Base-by-base conservation (phyloP, 1,140 invertebrate genomes). In the Portunus trituberculatus region DNA sequence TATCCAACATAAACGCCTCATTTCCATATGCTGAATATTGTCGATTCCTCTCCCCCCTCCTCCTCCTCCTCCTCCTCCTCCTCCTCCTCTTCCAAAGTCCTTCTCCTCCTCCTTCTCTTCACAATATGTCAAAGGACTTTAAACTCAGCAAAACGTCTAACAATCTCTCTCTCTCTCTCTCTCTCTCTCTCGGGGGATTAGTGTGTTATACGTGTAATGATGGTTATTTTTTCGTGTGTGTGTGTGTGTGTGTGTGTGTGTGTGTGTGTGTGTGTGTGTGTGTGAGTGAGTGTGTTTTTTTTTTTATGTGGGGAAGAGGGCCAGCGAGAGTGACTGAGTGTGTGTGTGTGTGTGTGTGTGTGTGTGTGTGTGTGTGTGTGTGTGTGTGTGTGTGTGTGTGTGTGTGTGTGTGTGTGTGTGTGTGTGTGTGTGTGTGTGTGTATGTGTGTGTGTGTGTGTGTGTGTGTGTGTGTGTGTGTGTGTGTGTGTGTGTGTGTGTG, bases 191-290 rank as follows among this genome's bases (percentile, higher is more conserved):
- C 20, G 20, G 76, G 20, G 76, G 20, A 28, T 28, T 20, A 20
- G 76, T 82, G 76, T 82, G 76, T 82, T 82, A 7, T 82, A 28
- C 28, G 76, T 82, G 76, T 82, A 28, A 25, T 82, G 76, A 25
- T 20, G 20, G 76, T 82, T 20, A 28, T 82, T 4, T 82, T 20
- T 7, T 20, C 7, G 76, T 82, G 76, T 82, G 76, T 82, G 76
- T 82, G 76, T 28, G 76, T 82, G 76, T 82, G 76, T 82, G 76
- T 82, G 76, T 82, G 76, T 82, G 76, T 82, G 76, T 82, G 76
- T 82, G 76, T 82, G 76, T 82, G 76, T 28, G 76, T 82, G 76
- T 82, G 76, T 82, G 76, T 82, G 76, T 82, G 76, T 82, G 76
- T 82, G 76, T 82, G 76, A 3, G 76, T 82, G 76, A 3, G 76